Evolutionary conservation across 2,888 invertebrate genomes (phyloP), one percentile per base, ranked within the genome.

Genomic region (Cheilosia pagana): DNA sequence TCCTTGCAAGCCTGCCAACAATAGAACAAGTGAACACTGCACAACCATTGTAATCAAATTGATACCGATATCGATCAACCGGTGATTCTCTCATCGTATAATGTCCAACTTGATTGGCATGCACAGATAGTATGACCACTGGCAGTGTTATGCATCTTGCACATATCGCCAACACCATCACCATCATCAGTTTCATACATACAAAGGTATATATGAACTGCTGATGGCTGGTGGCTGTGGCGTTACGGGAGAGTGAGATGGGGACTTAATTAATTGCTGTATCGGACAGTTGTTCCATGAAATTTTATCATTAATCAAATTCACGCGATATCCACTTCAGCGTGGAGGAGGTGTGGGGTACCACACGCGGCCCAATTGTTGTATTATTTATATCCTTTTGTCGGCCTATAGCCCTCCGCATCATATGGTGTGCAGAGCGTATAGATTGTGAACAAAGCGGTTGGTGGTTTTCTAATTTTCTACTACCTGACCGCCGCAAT

Each of bases 281-380:
- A 81, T 85, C 85, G 85, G 87, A 85, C 89, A 90, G 90, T 89
- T 90, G 90, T 90, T 89, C 90, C 90, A 89, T 91, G 91, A 91
- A 91, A 91, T 91, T 90, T 86, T 25, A 88, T 87, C 91, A 91
- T 91, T 91, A 91, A 91, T 91, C 91, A 91, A 91, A 90, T 89
- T 89, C 89, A 88, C 88, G 86, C 88, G 87, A 87, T 82, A 71
- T 45, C 63, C 52, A 59, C 52, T 21, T 21, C 10, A 43, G 4
- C 8, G 53, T 53, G 74, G 21, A 62, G 53, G 48, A 45, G 63
- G 81, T 75, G 60, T 75, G 75, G 70, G 71, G 85, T 63, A 70
- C 68, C 78, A 67, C 85, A 67, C 85, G 76, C 79, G 70, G 81
- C 39, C 85, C 85, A 85, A 81, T 85, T 85, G 85, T 85, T 85